Evolutionary conservation across 2,888 invertebrate species (phyloP), one percentile per base, ranked within the genome.

Genomic region (Synanthedon tipuliformis): DNA sequence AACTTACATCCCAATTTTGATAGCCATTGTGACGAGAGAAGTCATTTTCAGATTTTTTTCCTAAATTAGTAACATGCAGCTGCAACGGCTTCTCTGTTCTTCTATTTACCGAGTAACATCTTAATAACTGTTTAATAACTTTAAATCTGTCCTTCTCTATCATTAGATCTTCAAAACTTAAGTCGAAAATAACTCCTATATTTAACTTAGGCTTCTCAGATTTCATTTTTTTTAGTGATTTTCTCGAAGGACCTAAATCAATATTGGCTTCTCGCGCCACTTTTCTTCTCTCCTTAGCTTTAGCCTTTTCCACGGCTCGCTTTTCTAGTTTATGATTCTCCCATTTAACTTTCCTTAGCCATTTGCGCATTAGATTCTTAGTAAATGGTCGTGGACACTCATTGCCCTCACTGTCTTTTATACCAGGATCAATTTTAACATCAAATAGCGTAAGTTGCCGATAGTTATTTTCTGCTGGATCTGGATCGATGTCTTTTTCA

Each of bases 81-180:
- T 95, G 93, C 65, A 96, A 79, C 0, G 98, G 98, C 55, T 92
- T 90, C 13, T 81, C 71, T 3, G 94, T 92, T 66, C 97, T 88
- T 64, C 98, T 89, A 73, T 99, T 98, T 54, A 94, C 89, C 8
- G 97, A 95, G 71, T 99, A 98, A 66, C 97, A 95, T 53, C 96
- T 89, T 59, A 95, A 89, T 61, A 98, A 90, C 84, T 98, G 98
- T 75, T 97, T 96, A 10, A 94, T 92, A 61, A 96, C 92, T 87
- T 96, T 96, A 55, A 91, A 92, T 66, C 97, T 90, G 73, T 97
- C 97, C 84, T 93, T 93, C 59, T 94, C 94, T 57, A 91, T 92
- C 98, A 99, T 99, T 51, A 95, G 84, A 59, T 95, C 89, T 71
- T 97, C 96, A 76, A 96, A 98, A 68, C 95, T 95, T 69, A 97